Evolutionary conservation across 2,888 invertebrate genomes (phyloP).

Genomic region (Pyrocoelia pectoralis): DNA sequence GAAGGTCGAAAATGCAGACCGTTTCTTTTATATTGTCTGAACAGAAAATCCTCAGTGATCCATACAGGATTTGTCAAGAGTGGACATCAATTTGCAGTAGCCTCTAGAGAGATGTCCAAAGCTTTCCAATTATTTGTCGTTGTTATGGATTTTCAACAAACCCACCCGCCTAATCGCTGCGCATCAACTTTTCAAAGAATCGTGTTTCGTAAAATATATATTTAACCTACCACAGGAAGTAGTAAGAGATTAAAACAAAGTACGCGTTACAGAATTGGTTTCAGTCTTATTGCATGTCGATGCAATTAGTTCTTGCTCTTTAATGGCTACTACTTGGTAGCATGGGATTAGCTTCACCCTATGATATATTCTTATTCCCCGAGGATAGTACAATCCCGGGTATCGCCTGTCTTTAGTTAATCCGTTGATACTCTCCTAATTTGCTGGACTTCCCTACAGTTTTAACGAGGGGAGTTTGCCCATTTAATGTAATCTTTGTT

Average conservation of each 20-base stretch:
- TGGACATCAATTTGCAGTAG: slow-evolving; percentile 41
- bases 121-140: slow-evolving; percentile 40
- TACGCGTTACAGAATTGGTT: background rate
- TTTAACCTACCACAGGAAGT: background rate
- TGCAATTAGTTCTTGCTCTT: slow-evolving; percentile 51
- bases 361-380: slow-evolving; percentile 47
- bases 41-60: slow-evolving; percentile 27
- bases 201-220: background rate
- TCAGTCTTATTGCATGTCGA: slow-evolving; percentile 27
- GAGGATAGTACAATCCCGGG: slow-evolving; percentile 47
- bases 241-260: slow-evolving; percentile 1
- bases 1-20: slow-evolving; percentile 8
- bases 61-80: slow-evolving; percentile 34
- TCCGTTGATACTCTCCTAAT: slow-evolving; percentile 56
- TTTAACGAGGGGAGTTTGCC: slow-evolving; percentile 43
- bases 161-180: slow-evolving; percentile 26
- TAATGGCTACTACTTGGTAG: slow-evolving; percentile 49
- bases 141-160: slow-evolving; percentile 34
- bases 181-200: slow-evolving; percentile 13
- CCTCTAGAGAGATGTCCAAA: slow-evolving; percentile 36
- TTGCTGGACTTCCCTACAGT: slow-evolving; percentile 53
- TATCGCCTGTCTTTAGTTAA: slow-evolving; percentile 52
- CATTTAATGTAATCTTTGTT: slow-evolving; percentile 19
- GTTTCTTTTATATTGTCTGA: slow-evolving; percentile 17
- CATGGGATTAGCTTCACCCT: slow-evolving; percentile 50